Base-by-base conservation (phyloP, 1,140 invertebrate species). In the Danaus plexippus region DNA sequence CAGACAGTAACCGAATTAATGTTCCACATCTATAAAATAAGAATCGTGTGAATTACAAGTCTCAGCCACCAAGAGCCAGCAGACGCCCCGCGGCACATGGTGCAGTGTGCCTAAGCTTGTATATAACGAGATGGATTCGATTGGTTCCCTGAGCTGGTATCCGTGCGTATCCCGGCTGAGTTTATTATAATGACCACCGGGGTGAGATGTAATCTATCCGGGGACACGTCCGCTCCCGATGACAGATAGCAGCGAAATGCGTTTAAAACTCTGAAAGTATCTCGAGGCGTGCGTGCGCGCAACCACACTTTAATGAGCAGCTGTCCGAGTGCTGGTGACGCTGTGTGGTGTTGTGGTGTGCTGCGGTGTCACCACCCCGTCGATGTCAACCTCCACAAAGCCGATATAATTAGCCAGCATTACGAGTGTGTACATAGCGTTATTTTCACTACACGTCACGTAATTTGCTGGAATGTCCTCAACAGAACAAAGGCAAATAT, bases 181-280 rank as follows among this genome's bases (percentile, higher is more conserved):
- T 71, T 78, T 80, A 79, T 76, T 78, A 75, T 80, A 80, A 80
- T 80, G 77, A 64, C 73, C 78, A 75, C 76, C 76, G 72, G 66
- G 72, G 66, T 59, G 66, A 76, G 80, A 80, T 80, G 76, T 79
- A 79, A 83, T 83, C 80, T 10, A 58, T 40, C 53, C 59, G 53
- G 53, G 62, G 67, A 67, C 66, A 67, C 76, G 77, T 75, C 71
- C 64, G 73, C 72, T 60, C 70, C 59, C 72, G 80, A 83, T 83
- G 80, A 83, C 77, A 79, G 80, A 83, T 83, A 83, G 68, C 66
- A 62, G 67, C 63, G 67, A 68, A 81, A 73, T 77, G 73, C 73
- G 64, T 75, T 78, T 73, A 69, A 75, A 69, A 66, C 63, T 69
- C 70, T 69, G 48, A 52, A 53, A 71, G 66, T 67, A 60, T 70